Evolutionary conservation across 1,140 invertebrate genomes (phyloP), one percentile per base, ranked within the genome.

Genomic region (Whitmania pigra): DNA sequence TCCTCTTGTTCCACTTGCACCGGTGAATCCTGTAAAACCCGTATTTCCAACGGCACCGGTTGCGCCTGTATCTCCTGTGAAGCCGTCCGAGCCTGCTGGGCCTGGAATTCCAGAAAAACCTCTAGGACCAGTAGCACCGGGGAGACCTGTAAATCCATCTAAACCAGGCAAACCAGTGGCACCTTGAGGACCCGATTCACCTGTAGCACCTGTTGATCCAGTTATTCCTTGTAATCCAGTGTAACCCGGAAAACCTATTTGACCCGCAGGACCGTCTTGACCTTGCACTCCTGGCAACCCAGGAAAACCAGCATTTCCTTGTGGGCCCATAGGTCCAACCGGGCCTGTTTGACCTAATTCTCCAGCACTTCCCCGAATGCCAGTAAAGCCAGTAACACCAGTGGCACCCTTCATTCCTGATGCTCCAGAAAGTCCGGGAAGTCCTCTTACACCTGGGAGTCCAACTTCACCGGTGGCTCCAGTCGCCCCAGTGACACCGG

Each of bases 361-460:
- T 22, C 69, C 69, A 25, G 53, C 9, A 25, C 15, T 49, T 20
- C 69, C 69, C 18, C 15, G 40, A 22, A 49, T 15, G 22, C 69
- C 69, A 15, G 53, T 25, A n/a, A 31, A 27, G 53, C 69, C 69
- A 31, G 43, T 27, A 31, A 54, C 40, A 22, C 69, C 69, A 22
- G 69, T 71, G 2, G 67, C 27, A 5, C 72, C 72, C 15, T 68
- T 31, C 40, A 40, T 22, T 70, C 69, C 69, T 27, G 2, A 5
- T 27, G 15, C 22, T 54, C 72, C 72, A 43, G 43, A 36, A 31
- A 67, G 27, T 25, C 72, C 72, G 36, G 43, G 68, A 15, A 57
- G 53, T 36, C 72, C 72, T 29, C 22, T 5, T 43, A 27, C 18
- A 6, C 72, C 72, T 17, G 53, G 1, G 22, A 29, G 31, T 43